phyloP scores from a whole-genome alignment of 2,888 invertebrate genomes.

The Augiades crinisus region DNA sequence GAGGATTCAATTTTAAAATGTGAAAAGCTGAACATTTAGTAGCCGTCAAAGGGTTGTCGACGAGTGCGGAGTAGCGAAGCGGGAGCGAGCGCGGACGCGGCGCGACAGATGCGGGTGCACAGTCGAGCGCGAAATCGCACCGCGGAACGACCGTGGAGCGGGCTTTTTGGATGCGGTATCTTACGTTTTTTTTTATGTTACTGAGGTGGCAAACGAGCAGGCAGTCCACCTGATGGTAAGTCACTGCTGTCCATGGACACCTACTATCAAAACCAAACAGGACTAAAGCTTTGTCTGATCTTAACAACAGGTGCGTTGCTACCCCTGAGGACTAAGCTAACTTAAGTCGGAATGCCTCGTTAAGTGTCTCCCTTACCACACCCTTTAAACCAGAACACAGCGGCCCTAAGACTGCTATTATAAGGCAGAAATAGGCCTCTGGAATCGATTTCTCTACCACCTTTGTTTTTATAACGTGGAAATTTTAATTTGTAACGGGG shows the following conservation, averaged over 20 bases:
- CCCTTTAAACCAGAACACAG: background rate
- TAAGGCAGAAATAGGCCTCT: no score
- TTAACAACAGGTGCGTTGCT: background rate
- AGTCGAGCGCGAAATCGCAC: conserved; percentile 60
- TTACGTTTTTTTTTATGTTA: background rate
- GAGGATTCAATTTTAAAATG: background rate
- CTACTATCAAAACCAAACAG: background rate
- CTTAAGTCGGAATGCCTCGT: background rate
- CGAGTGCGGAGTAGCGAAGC: conserved; percentile 39
- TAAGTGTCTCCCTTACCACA: background rate
- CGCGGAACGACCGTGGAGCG: conserved; percentile 30
- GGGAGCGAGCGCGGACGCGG: conserved; percentile 35
- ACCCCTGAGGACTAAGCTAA: background rate
- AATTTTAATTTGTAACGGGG: no score
- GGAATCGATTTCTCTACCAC: no score
- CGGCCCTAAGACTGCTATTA: no score
- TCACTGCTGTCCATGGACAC: background rate
- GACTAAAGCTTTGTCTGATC: background rate
- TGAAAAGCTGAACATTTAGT: conserved; percentile 8
- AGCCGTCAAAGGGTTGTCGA: conserved; percentile 34
- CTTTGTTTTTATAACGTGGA: no score
- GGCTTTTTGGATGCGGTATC: conserved; percentile 39
- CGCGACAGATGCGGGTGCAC: conserved; percentile 62
- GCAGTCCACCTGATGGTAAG: background rate
- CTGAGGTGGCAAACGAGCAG: background rate